Evolutionary conservation across 2,888 invertebrate genomes (phyloP).

Genomic region (Tetheella fluctuosa): DNA sequence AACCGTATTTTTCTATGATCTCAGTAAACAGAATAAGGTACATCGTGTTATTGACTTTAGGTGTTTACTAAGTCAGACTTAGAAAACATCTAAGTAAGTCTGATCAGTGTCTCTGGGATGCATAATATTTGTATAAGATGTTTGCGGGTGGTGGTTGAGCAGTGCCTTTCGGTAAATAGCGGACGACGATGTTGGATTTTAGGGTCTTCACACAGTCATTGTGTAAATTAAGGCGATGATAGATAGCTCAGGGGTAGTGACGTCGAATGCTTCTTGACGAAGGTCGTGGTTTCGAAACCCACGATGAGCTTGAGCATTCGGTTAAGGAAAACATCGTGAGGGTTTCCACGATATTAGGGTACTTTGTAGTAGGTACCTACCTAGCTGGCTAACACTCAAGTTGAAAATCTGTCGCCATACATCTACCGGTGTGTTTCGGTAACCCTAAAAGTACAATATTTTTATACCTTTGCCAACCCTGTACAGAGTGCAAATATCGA

Average conservation of each 20-base stretch:
- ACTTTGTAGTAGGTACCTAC: no score
- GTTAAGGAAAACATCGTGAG: no score
- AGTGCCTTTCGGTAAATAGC: conserved; percentile 44
- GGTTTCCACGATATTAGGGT: no score
- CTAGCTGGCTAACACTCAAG: no score
- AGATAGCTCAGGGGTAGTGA: no score
- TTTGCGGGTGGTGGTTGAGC: conserved; percentile 35
- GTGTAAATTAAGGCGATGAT: no score
- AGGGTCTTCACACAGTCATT: conserved; percentile 35
- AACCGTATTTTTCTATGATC: neutral
- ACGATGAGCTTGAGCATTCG: no score
- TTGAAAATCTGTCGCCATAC: no score
- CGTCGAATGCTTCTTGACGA: no score
- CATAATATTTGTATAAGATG: conserved; percentile 54
- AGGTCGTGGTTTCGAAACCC: no score
- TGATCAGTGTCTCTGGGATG: conserved; percentile 27
- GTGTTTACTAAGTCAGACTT: neutral
- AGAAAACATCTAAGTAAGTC: conserved; percentile 17
- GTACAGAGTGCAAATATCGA: conserved; percentile 51
- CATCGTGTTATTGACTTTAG: neutral
- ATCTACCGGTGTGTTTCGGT: no score
- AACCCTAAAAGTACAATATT: no score
- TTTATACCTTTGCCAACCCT: conserved; percentile 45
- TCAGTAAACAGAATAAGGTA: neutral
- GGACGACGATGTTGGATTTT: conserved; percentile 29